phyloP scores from a whole-genome alignment of 2,113 vertebrate genomes.

The Pseudorasbora parva region DNA sequence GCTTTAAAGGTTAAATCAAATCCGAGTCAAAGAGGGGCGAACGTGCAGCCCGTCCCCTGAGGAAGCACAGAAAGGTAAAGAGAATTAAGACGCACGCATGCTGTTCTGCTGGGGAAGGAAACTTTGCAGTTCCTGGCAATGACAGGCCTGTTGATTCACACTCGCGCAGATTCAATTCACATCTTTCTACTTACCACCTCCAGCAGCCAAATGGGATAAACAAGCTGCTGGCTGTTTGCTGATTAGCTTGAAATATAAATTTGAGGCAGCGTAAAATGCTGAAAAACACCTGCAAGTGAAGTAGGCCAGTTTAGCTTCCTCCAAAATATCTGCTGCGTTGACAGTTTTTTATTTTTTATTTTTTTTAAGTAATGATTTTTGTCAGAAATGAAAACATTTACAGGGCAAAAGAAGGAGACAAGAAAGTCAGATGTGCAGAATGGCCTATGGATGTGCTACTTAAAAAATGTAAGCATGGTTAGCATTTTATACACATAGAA shows the following conservation, averaged over 20 bases:
- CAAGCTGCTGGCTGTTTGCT: constrained; percentile 32
- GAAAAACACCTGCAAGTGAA: constrained; percentile 18
- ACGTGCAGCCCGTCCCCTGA: constrained; percentile 38
- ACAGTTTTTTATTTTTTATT: background rate
- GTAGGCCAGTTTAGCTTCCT: constrained; percentile 16
- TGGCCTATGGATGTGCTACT: background rate
- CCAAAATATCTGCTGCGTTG: constrained; percentile 42
- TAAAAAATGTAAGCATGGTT: background rate
- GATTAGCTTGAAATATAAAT: constrained; percentile 48
- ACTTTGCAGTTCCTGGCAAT: constrained; percentile 33
- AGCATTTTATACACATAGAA: background rate
- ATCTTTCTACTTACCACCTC: constrained; percentile 18
- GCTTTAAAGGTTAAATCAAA: constrained; percentile 67
- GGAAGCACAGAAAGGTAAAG: constrained; percentile 54
- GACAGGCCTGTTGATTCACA: constrained; percentile 38
- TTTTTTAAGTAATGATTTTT: constrained; percentile 22
- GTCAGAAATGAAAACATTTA: constrained; percentile 5
- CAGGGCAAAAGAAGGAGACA: constrained; percentile 16
- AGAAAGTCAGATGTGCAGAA: background rate
- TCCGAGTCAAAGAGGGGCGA: constrained; percentile 60
- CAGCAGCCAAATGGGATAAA: constrained; percentile 22
- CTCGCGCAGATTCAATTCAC: constrained; percentile 10
- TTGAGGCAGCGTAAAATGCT: constrained; percentile 17
- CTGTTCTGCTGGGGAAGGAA: constrained; percentile 50
- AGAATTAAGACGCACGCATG: constrained; percentile 59